Percentiles rank a stretch among this genome's conserved stretches.
phyloP scores from a whole-genome alignment of 2,888 invertebrate species.

The Cryptocheilus praepositus region DNA sequence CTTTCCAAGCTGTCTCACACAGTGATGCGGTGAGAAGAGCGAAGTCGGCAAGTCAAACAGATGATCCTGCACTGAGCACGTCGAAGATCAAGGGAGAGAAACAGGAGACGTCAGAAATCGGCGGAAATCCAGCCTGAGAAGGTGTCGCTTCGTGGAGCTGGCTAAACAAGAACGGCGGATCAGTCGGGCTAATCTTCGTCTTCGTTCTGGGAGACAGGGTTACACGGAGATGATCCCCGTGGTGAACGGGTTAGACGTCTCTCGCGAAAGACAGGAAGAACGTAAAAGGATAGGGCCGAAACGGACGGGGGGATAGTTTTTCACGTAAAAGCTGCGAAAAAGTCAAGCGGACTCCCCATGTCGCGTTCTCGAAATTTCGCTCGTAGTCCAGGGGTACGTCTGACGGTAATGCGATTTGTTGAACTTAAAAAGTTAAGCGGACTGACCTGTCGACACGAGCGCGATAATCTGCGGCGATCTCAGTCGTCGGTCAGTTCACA shows the following conservation, averaged over 20 bases:
- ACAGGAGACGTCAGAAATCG: conserved; percentile 19
- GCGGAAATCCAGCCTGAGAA: conserved; percentile 22
- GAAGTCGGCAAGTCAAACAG: conserved; percentile 38
- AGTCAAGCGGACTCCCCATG: conserved; percentile 30
- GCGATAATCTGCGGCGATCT: conserved; percentile 18
- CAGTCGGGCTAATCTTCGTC: conserved; percentile 43
- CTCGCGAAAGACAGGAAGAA: background rate
- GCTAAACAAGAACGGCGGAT: conserved; percentile 18
- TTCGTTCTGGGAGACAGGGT: conserved; percentile 10
- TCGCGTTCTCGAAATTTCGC: conserved; percentile 10
- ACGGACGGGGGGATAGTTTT: too few species aligned
- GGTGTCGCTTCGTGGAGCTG: too few species aligned
- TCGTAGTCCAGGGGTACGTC: background rate
- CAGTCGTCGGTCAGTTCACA: conserved; percentile 7
- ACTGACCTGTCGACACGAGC: conserved; percentile 44
- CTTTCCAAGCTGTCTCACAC: too few species aligned
- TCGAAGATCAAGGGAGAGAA: background rate
- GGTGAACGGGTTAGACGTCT: conserved; percentile 43
- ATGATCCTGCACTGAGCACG: conserved; percentile 28
- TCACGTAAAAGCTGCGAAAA: conserved; percentile 14
- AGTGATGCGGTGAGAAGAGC: too few species aligned
- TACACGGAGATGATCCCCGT: conserved; percentile 44
- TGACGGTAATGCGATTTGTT: conserved; percentile 60
- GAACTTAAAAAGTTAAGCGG: conserved; percentile 64
- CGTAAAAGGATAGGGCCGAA: background rate